These are phyloP conservation scores for Sinocyclocheilus grahami DNA, from an alignment of 2,113 vertebrate genomes.

Conservation along the genomic window DNA sequence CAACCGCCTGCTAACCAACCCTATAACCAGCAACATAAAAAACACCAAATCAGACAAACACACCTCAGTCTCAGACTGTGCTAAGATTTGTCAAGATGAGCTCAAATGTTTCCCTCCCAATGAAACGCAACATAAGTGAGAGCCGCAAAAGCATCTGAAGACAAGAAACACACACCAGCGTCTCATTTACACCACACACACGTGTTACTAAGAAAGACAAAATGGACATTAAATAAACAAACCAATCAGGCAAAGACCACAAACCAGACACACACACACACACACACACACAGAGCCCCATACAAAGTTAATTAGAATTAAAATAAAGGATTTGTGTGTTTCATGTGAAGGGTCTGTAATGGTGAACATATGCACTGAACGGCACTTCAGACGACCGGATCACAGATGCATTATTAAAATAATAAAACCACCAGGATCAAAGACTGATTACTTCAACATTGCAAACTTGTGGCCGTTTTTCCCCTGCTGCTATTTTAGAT, in stretches of 20 bases:
- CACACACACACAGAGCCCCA: slow-evolving; percentile 30
- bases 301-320: slow-evolving; percentile 60
- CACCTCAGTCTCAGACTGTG: background rate
- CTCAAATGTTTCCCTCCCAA: background rate
- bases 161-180: background rate
- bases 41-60: background rate
- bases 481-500: slow-evolving; percentile 43
- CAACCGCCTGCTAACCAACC: background rate
- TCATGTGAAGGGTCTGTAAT: slow-evolving; percentile 66
- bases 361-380: slow-evolving; percentile 74
- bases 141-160: background rate
- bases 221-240: background rate
- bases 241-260: background rate
- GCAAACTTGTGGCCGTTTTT: slow-evolving; percentile 40
- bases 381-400: slow-evolving; percentile 72
- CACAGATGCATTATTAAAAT: slow-evolving; percentile 75
- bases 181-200: background rate
- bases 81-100: background rate
- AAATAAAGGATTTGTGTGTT: slow-evolving; percentile 56
- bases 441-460: slow-evolving; percentile 74
- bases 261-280: background rate
- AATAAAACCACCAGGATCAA: slow-evolving; percentile 76
- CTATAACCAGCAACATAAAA: background rate
- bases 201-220: background rate
- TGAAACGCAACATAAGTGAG: too few relatives aligned